Conservation (phyloP, 2,797 vertebrate species). For the Simalia tracyae region DNA sequence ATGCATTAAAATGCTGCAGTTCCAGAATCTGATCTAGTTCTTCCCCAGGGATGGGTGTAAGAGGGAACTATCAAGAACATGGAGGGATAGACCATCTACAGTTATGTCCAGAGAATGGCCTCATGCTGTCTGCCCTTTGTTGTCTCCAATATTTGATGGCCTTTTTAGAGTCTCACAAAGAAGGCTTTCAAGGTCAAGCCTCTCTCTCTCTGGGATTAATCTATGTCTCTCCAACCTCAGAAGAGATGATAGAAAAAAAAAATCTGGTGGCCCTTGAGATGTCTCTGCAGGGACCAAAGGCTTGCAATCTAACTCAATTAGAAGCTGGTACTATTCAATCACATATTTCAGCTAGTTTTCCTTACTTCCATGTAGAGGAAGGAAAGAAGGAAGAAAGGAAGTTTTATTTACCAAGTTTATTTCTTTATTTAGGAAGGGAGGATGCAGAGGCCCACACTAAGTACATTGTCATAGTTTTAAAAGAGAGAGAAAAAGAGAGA, state of each 20-base stretch:
- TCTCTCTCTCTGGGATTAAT: neutral
- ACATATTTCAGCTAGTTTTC: neutral
- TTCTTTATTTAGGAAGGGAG: neutral
- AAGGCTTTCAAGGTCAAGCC: neutral
- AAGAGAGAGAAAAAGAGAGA: neutral
- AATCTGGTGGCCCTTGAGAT: neutral
- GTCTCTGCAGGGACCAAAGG: too few relatives aligned
- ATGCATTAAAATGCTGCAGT: neutral
- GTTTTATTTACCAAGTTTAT: neutral
- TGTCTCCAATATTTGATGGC: too few relatives aligned
- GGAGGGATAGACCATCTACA: neutral
- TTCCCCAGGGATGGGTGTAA: neutral
- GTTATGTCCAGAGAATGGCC: neutral
- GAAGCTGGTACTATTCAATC: neutral
- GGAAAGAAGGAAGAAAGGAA: neutral
- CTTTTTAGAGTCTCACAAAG: neutral
- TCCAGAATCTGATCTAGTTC: neutral
- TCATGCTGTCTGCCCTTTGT: neutral
- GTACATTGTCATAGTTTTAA: neutral
- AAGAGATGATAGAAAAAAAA: neutral
- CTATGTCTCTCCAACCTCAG: neutral
- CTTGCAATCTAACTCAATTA: neutral
- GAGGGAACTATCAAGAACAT: neutral
- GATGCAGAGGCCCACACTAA: too few relatives aligned
- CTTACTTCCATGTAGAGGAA: neutral